Evolutionary conservation across 2,113 vertebrate genomes (phyloP).

Genomic region (Cephalopterus ornatus): DNA sequence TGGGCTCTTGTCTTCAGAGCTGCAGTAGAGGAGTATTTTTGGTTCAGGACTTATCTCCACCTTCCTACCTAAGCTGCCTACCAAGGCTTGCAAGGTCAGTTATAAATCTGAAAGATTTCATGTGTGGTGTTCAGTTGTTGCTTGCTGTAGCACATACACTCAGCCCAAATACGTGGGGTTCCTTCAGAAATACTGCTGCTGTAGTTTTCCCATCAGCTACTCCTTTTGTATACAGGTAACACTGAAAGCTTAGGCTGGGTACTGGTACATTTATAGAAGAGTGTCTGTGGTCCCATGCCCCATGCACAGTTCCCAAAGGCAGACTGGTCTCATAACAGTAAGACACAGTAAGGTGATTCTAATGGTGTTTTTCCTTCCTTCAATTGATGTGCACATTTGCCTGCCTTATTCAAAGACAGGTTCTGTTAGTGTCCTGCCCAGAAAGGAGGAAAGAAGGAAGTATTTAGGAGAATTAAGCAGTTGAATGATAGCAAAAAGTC

Average conservation of each 20-base stretch:
- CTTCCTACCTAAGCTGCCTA: neutral
- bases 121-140: neutral
- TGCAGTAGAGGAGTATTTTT: neutral
- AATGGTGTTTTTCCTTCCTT: neutral
- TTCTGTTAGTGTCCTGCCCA: too few relatives aligned
- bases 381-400: neutral
- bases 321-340: neutral
- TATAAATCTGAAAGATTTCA: neutral
- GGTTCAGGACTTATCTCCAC: neutral
- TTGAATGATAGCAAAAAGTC: neutral
- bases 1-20: neutral
- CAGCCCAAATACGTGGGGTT: neutral
- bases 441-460: neutral
- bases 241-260: neutral
- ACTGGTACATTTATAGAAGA: neutral
- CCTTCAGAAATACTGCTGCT: neutral
- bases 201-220: neutral
- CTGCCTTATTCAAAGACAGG: neutral
- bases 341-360: neutral
- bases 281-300: neutral
- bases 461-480: neutral
- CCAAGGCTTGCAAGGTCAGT: neutral
- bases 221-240: fast-evolving
- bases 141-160: neutral
- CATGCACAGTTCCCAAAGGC: neutral